Base-by-base conservation (phyloP, 2,113 vertebrate genomes). In the Solea senegalensis region DNA sequence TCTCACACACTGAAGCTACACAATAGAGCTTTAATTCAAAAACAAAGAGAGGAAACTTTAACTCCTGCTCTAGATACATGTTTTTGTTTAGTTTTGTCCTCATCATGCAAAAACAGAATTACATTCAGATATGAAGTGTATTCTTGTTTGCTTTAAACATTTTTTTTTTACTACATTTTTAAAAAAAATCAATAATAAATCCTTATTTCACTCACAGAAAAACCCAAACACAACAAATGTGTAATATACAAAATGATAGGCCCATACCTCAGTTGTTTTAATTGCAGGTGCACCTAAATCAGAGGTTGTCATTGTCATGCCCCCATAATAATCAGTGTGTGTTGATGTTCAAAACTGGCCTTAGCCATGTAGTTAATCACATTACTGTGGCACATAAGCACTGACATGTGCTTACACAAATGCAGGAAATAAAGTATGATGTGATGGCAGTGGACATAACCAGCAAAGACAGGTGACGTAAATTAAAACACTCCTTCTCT, bases 21-120 rank as follows among this genome's bases (percentile, higher is more conserved):
- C 21, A 21, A 21, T 21, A 21, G 21, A 21, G 21, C 21, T 21
- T 21, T 67, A 57, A 72, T 58, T 28, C 58, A 52, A 72, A 86
- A 72, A 67, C 7, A 39, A 14, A 82, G 65, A 14, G 63, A 53
- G 57, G 6, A 56, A 56, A 65, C 26, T 9, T 65, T 45, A 6
- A 50, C n/a, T 51, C 45, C 50, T 9, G 50, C 34, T 59, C 49
- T 40, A 74, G 46, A 68, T 58, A 12, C 58, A 63, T 72, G 46
- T 43, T 39, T 44, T 76, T 72, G 34, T 34, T 34, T 34, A 4
- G 34, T 62, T 81, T 79, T 75, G 48, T 77, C 76, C 59, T 82
- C 50, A 66, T 78, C 78, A 68, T 78, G 57, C 74, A 69, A 54
- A 56, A 67, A 69, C 49, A 15, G 9, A 61, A 65, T 11, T 44